Percentiles rank a stretch among this genome's conserved stretches.
Evolutionary conservation across 2,113 vertebrate species (phyloP).

Genomic region (Myotis brandtii): DNA sequence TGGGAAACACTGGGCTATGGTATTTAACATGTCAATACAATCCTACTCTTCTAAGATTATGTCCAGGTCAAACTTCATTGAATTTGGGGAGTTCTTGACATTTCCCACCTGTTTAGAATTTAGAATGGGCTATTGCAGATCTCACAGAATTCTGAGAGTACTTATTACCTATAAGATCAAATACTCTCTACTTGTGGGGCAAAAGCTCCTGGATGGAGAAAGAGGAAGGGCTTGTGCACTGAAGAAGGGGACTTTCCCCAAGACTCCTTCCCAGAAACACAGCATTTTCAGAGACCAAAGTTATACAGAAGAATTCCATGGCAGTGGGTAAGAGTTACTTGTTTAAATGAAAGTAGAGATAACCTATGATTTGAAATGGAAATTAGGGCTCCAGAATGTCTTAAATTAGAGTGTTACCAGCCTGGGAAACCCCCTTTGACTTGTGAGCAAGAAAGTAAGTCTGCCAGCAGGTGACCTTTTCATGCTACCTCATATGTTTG

Average conservation of each 20-base stretch:
- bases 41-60: neutral
- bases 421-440: slow-evolving; percentile 70
- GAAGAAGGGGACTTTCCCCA: slow-evolving; percentile 63
- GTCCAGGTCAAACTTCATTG: neutral
- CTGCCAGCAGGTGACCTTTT: slow-evolving; percentile 67
- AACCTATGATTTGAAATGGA: slow-evolving; percentile 71
- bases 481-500: neutral
- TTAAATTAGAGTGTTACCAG: slow-evolving; percentile 61
- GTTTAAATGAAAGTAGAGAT: slow-evolving; percentile 71
- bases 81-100: neutral
- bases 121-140: slow-evolving; percentile 4
- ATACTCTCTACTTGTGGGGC: neutral
- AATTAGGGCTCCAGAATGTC: slow-evolving; percentile 66
- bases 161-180: neutral
- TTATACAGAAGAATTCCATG: slow-evolving; percentile 52
- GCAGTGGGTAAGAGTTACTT: slow-evolving; percentile 58
- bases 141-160: neutral
- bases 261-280: slow-evolving; percentile 66
- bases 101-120: slow-evolving; percentile 35
- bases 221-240: neutral
- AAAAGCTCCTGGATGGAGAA: slow-evolving; percentile 14
- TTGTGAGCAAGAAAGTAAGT: slow-evolving; percentile 66
- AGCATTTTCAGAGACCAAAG: slow-evolving; percentile 49
- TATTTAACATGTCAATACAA: slow-evolving; percentile 4
- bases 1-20: neutral